A percentile compares a stretch with the other conserved stretches of the same genome.
Evolutionary conservation across 2,888 invertebrate genomes (phyloP).

Genomic region (Drosophila siamana): DNA sequence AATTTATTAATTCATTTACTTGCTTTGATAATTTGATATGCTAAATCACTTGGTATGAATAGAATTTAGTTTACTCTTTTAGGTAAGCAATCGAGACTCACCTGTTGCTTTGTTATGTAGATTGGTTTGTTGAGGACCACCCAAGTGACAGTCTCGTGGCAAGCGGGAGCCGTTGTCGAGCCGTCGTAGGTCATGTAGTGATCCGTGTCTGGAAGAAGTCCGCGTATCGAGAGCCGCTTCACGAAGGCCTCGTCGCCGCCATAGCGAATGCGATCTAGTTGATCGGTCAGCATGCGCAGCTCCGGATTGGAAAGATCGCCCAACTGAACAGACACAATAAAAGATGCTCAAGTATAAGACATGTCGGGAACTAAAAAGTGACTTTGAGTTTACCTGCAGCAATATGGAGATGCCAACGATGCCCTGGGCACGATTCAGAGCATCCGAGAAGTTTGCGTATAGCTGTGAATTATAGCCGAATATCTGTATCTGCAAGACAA

Average conservation of each 20-base stretch:
- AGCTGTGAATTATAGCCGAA: constrained; percentile 99
- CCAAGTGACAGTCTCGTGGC: constrained; percentile 99
- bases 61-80: no score
- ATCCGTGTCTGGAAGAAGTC: constrained; percentile 95
- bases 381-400: no score
- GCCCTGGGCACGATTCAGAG: constrained; percentile 96
- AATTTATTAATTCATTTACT: no score
- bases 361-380: no score
- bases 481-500: constrained; percentile 95
- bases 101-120: constrained; percentile 98
- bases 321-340: constrained; percentile 87
- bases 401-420: constrained; percentile 97
- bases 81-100: constrained; percentile 86
- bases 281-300: constrained; percentile 95
- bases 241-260: constrained; percentile 95
- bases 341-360: no score
- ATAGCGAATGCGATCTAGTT: constrained; percentile 95
- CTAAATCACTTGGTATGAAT: no score
- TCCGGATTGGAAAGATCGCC: constrained; percentile 97
- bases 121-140: constrained; percentile 98
- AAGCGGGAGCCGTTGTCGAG: constrained; percentile 98
- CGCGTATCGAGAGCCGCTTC: constrained; percentile 93
- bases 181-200: constrained; percentile 99
- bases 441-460: constrained; percentile 98
- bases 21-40: no score